Conservation (phyloP, 2,888 invertebrate genomes). For the Eumerus sabulonum region DNA sequence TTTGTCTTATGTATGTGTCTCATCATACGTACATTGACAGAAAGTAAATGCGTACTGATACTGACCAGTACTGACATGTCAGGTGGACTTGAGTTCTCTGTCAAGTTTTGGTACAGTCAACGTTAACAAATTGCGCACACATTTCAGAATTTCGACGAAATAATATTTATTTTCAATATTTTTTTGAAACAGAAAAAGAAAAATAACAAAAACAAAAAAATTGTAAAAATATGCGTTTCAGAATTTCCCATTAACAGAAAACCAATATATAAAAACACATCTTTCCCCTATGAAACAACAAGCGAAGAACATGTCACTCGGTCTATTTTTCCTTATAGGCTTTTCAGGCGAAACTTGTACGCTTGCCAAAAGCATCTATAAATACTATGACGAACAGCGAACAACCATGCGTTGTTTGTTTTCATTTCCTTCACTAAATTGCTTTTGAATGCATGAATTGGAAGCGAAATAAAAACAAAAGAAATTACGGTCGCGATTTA, state of each 20-base stretch:
- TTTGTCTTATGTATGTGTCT: no score
- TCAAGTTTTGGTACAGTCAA: no score
- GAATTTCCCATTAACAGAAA: conserved; percentile 30
- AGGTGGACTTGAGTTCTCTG: no score
- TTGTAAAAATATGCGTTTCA: conserved; percentile 41
- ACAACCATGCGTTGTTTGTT: conserved; percentile 8
- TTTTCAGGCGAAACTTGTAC: conserved; percentile 37
- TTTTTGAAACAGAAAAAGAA: no score
- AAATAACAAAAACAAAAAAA: conserved; percentile 1
- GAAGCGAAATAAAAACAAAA: no score
- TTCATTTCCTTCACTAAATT: conserved; percentile 26
- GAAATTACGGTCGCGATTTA: no score
- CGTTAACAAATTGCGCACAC: no score
- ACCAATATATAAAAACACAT: conserved; percentile 21
- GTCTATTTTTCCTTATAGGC: conserved; percentile 50
- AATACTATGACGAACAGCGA: not conserved
- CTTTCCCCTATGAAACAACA: conserved; percentile 51
- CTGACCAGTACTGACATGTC: no score
- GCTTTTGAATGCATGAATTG: conserved; percentile 1
- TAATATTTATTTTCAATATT: no score
- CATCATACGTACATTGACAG: no score
- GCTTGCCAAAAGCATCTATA: conserved; percentile 38
- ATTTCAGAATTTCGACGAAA: no score
- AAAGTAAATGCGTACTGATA: no score
- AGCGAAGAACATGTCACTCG: not conserved